Conservation (phyloP, 2,888 invertebrate species). For the Dione vanillae region DNA sequence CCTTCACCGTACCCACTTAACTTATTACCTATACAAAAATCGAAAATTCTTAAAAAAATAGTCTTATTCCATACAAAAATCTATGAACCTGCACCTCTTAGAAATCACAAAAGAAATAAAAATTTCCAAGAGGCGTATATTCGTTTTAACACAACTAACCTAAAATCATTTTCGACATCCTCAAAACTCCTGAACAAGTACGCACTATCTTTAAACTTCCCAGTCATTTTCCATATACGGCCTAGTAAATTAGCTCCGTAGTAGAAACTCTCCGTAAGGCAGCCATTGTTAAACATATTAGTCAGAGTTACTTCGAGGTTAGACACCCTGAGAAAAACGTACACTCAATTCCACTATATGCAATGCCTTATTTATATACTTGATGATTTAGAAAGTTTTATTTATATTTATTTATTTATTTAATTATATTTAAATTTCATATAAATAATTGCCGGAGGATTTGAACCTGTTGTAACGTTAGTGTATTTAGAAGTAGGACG, state of each 20-base stretch:
- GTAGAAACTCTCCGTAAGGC: conserved; percentile 62
- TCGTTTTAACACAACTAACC: conserved; percentile 29
- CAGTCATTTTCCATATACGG: conserved; percentile 60
- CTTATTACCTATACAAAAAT: too few species aligned
- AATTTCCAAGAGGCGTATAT: too few species aligned
- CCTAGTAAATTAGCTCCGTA: conserved; percentile 59
- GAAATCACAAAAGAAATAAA: too few species aligned
- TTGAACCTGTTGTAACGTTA: too few species aligned
- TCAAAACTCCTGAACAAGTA: conserved; percentile 37
- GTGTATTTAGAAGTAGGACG: too few species aligned
- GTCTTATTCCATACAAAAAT: too few species aligned
- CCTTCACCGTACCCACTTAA: too few species aligned
- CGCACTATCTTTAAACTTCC: conserved; percentile 43
- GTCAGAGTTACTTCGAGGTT: conserved; percentile 64
- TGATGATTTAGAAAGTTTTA: conserved; percentile 10
- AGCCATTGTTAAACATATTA: conserved; percentile 64
- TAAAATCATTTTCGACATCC: conserved; percentile 31
- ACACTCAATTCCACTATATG: conserved; percentile 1
- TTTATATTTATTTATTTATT: too few species aligned
- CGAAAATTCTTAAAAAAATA: too few species aligned
- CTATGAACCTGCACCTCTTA: too few species aligned
- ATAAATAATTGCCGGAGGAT: too few species aligned
- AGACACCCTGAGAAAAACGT: conserved; percentile 63
- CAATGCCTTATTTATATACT: background rate
- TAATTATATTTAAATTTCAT: too few species aligned